These are phyloP conservation scores for Zaprionus ghesquierei DNA, from an alignment of 1,140 invertebrate species.

Conservation along the genomic window DNA sequence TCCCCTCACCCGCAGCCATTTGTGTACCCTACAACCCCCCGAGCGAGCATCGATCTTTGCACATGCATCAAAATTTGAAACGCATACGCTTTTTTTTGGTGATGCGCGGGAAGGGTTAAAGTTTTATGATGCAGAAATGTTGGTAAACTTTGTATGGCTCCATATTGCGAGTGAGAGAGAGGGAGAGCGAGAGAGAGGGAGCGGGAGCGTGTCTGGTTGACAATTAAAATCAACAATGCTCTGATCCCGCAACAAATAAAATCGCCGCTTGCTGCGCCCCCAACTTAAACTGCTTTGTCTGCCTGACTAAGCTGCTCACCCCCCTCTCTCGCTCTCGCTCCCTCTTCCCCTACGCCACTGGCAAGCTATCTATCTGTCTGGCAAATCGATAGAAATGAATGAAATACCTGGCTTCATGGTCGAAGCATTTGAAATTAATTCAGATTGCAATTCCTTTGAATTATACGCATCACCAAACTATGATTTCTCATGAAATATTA, in stretches of 20 bases:
- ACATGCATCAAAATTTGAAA: constrained; percentile 46
- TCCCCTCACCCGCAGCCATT: neutral
- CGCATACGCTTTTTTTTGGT: constrained; percentile 30
- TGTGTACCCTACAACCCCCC: neutral
- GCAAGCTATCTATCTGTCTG: neutral
- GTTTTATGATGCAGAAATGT: constrained; percentile 50
- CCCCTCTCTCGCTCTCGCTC: neutral
- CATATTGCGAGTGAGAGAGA: neutral
- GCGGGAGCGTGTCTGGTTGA: neutral
- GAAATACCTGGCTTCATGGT: constrained; percentile 26
- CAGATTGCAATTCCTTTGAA: constrained; percentile 81
- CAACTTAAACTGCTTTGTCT: constrained; percentile 1
- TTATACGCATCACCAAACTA: constrained; percentile 80
- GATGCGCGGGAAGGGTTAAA: constrained; percentile 1
- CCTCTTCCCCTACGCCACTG: neutral
- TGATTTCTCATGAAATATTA: constrained; percentile 81
- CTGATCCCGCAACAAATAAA: neutral
- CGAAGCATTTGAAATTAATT: constrained; percentile 68
- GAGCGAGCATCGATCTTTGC: constrained; percentile 50
- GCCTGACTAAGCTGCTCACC: neutral
- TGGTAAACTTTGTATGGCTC: constrained; percentile 31
- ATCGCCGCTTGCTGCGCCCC: neutral
- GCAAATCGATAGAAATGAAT: constrained; percentile 11
- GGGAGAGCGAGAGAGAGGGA: neutral
- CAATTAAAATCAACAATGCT: constrained; percentile 33